Evolutionary conservation across 2,888 invertebrate genomes (phyloP), one percentile per base, ranked within the genome.

Genomic region (Pycnomerus fuliginosus): DNA sequence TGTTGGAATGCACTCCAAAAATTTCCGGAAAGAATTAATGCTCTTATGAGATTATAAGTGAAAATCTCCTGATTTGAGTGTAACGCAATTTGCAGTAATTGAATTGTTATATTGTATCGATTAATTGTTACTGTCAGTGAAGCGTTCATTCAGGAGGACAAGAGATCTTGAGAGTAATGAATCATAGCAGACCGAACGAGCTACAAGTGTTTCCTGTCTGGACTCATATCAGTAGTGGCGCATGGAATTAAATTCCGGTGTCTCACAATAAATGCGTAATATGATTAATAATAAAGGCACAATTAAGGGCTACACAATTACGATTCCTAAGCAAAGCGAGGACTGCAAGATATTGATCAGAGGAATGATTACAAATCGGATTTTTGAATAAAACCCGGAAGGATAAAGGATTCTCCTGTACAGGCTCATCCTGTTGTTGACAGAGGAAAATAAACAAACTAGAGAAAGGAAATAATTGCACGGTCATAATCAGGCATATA

Each of bases 401-500:
- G n/a, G n/a, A n/a, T n/a, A n/a, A n/a, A n/a, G n/a, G n/a, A n/a
- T n/a, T 32, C 20, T 7, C 5, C 32, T 39, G 31, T 31, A 39
- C 16, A 32, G 32, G 17, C 16, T 24, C 32, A 17, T 40, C 20
- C 43, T 44, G 32, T 22, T 37, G 43, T 37, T 32, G 37, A 44
- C 43, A 44, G 37, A 32, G 27, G 32, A 22, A 44, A 43, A 50
- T 48, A 47, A 44, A 47, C 50, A 48, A 47, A 41, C 41, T 44
- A 44, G 39, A 36, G 34, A 31, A 40, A 41, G 30, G 46, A n/a
- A n/a, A 51, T 51, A 48, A 48, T 51, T 44, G 35, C 45, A 45
- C 41, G 23, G 42, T 42, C 42, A 48, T 51, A 48, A 51, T 38
- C 32, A 38, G 20, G 35, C 29, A 47, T 39, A 29, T 37, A 47